Evolutionary conservation across 2,888 invertebrate species (phyloP).

Genomic region (Epirrita christyi): DNA sequence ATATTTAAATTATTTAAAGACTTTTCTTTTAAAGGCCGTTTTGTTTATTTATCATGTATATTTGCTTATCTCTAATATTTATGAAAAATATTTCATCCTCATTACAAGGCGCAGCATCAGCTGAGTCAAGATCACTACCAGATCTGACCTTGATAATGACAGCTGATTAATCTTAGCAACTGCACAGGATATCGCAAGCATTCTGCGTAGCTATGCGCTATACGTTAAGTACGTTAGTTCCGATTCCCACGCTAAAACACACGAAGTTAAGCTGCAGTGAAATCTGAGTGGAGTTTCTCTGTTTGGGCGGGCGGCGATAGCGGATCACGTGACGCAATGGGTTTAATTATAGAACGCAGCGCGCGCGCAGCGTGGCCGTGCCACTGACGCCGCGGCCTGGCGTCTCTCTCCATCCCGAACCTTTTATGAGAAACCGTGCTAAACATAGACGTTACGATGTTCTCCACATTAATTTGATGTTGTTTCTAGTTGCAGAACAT

Average conservation of each 20-base stretch:
- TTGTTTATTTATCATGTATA: background rate
- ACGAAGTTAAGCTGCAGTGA: constrained; percentile 64
- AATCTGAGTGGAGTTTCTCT: constrained; percentile 82
- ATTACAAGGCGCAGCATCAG: constrained; percentile 37
- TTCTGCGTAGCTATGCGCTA: constrained; percentile 36
- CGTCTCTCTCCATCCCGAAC: constrained; percentile 72
- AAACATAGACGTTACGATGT: constrained; percentile 69
- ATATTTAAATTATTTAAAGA: background rate
- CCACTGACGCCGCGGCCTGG: constrained; percentile 62
- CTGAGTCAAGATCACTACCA: constrained; percentile 55
- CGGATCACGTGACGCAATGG: constrained; percentile 74
- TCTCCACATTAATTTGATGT: constrained; percentile 50
- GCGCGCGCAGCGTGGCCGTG: constrained; percentile 67
- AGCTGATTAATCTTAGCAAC: constrained; percentile 49
- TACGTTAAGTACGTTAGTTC: constrained; percentile 27
- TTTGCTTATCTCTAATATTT: constrained; percentile 15
- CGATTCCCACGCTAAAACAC: constrained; percentile 53
- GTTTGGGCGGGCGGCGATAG: constrained; percentile 81
- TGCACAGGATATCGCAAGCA: constrained; percentile 39
- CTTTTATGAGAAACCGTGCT: constrained; percentile 79
- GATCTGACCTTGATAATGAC: constrained; percentile 73
- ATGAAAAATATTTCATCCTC: constrained; percentile 5
- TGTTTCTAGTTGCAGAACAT: constrained; percentile 29
- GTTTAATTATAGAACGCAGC: constrained; percentile 79
- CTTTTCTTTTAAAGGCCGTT: background rate